Evolutionary conservation across 35 echinoderm and acorn worm genomes (phyloP), one percentile per base, ranked within the genome.

Genomic region (Lytechinus variegatus): DNA sequence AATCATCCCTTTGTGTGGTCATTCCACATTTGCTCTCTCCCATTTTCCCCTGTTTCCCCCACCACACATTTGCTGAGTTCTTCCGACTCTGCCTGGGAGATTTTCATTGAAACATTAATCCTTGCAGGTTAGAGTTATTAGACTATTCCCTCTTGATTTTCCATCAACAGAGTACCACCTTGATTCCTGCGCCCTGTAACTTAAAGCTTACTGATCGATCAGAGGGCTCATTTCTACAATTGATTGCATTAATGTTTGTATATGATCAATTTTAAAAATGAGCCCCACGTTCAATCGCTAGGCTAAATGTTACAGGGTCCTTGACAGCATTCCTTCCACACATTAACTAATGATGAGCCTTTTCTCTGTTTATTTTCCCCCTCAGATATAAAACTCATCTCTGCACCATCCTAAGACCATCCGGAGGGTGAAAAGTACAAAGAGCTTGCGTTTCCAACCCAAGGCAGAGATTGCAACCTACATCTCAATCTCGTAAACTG

Each of bases 381-480:
- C 66, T 79, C 66, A 79, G 66, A 79, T 79, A 79, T 79, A 79
- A 79, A 79, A 79, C 66, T 79, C 66, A 79, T 79, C 66, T 79
- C 66, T 24, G 66, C 19, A 5, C 14, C 66, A 79, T 79, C 66
- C 16, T 24, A 7, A 79, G 16, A 16, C 66, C 66, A 24, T 79
- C 66, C 21, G n/a, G 66, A n/a, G 66, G 66, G 66, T 24, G 14
- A 24, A 79, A 79, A 79, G 66, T 79, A 79, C 66, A 79, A 79
- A 79, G 66, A 79, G 16, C 66, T 79, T 79, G 66, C 19, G 8
- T 79, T 79, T 79, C 66, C 66, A 16, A 79, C 66, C 66, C 66
- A 79, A 7, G 66, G 66, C 66, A 79, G 66, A 79, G 66, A 79
- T 79, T 27, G n/a, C 66, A 79, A 79, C 66, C 66, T 79, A 79